Conservation (phyloP, 1,140 invertebrate genomes). For the Hycleus cichorii region DNA sequence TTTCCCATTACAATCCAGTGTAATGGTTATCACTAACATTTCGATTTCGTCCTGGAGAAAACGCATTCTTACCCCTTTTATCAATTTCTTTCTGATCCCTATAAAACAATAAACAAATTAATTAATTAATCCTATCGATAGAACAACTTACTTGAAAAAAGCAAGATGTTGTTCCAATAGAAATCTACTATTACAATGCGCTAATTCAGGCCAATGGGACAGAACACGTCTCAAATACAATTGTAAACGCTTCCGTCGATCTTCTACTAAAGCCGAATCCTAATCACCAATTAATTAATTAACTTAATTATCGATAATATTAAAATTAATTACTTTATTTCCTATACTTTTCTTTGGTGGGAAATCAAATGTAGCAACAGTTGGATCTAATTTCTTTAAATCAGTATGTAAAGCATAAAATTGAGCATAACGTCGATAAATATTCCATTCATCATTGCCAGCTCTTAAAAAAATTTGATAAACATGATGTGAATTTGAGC, state of each 20-base stretch:
- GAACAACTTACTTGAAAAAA: constrained; percentile 66
- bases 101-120: too few species aligned
- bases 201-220: constrained; percentile 62
- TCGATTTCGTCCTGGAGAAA: constrained; percentile 28
- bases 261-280: constrained; percentile 76
- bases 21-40: constrained; percentile 30
- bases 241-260: constrained; percentile 65
- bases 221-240: constrained; percentile 72
- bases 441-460: constrained; percentile 86
- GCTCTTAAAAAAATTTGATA: constrained; percentile 87
- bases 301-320: constrained; percentile 8
- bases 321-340: constrained; percentile 60
- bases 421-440: constrained; percentile 85
- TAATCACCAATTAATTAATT: constrained; percentile 35
- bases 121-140: too few species aligned
- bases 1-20: constrained; percentile 17
- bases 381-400: constrained; percentile 73
- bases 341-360: constrained; percentile 89
- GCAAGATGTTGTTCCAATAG: constrained; percentile 65
- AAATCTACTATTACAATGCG: constrained; percentile 58
- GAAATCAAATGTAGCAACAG: constrained; percentile 76
- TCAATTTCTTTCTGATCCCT: constrained; percentile 33
- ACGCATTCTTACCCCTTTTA: constrained; percentile 25
- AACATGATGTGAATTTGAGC: constrained; percentile 67
- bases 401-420: constrained; percentile 76